Conservation (phyloP, 1,140 invertebrate species). For the Polyergus mexicanus region DNA sequence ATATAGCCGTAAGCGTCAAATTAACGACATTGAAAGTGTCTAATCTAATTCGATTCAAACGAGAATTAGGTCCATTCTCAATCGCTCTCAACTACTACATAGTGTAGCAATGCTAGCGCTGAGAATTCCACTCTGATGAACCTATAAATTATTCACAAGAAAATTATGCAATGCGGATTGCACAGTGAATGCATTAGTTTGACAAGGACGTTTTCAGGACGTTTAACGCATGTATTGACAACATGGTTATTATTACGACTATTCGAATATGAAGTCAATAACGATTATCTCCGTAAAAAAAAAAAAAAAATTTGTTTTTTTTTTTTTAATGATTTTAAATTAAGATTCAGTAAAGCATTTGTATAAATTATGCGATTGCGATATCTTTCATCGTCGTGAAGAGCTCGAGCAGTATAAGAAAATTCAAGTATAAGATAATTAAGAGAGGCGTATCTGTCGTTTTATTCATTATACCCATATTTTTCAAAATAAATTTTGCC, state of each 20-base stretch:
- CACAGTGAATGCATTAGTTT: constrained; percentile 62
- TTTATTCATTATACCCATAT: background rate
- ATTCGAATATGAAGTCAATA: background rate
- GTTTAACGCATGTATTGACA: constrained; percentile 28
- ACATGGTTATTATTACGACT: background rate
- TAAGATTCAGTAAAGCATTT: background rate
- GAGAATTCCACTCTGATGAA: constrained; percentile 45
- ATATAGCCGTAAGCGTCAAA: constrained; percentile 59
- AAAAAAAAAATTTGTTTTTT: background rate
- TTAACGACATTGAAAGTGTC: constrained; percentile 59
- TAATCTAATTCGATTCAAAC: constrained; percentile 33
- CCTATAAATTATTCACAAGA: constrained; percentile 65
- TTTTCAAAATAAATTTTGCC: background rate
- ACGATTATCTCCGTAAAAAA: background rate
- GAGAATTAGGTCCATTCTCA: constrained; percentile 38
- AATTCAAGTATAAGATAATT: background rate
- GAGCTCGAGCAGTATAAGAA: background rate
- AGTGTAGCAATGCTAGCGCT: constrained; percentile 1
- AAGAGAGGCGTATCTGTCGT: background rate
- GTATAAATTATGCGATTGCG: background rate
- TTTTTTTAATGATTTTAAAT: constrained; percentile 13
- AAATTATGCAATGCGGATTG: constrained; percentile 62
- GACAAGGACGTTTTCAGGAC: constrained; percentile 18
- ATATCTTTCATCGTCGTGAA: background rate
- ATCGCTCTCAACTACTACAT: constrained; percentile 26